phyloP scores from a whole-genome alignment of 2,888 invertebrate species.

The Athripsodes cinereus region DNA sequence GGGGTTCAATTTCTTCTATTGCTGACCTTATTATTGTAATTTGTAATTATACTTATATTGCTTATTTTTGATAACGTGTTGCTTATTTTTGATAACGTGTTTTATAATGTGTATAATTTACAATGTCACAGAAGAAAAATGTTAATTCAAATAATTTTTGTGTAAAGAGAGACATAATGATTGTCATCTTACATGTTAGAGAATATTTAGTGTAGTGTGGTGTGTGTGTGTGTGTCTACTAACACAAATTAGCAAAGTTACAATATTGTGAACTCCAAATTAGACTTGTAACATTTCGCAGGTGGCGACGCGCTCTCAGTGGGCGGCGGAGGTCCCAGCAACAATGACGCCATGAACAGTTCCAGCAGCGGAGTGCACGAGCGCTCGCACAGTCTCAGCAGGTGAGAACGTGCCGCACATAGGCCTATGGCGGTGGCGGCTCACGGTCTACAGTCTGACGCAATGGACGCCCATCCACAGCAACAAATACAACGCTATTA shows the following conservation, averaged over 20 bases:
- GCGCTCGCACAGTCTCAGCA: conserved; percentile 60
- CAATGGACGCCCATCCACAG: not conserved
- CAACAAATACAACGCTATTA: not conserved
- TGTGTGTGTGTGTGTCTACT: not conserved
- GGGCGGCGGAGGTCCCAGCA: not conserved
- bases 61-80: too few species aligned
- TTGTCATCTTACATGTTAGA: too few species aligned
- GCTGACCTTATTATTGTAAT: too few species aligned
- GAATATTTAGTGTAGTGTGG: too few species aligned
- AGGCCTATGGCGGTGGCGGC: not conserved
- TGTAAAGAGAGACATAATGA: too few species aligned
- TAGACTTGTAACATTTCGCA: conserved; percentile 16
- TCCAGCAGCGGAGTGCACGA: conserved; percentile 34
- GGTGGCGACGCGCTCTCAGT: conserved; percentile 11
- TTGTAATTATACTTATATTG: too few species aligned
- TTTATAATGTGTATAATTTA: too few species aligned
- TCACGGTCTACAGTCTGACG: not conserved
- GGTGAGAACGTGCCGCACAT: conserved; percentile 53
- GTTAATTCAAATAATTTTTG: too few species aligned
- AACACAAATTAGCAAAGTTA: conserved; percentile 5
- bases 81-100: too few species aligned
- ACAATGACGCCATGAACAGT: not conserved
- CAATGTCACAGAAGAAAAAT: too few species aligned
- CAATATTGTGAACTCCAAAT: conserved; percentile 20
- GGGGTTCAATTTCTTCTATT: too few species aligned